Percentiles rank a stretch among this genome's conserved stretches.
These are phyloP conservation scores for Oryzias javanicus DNA, from an alignment of 2,113 vertebrate species.

Conservation along the genomic window DNA sequence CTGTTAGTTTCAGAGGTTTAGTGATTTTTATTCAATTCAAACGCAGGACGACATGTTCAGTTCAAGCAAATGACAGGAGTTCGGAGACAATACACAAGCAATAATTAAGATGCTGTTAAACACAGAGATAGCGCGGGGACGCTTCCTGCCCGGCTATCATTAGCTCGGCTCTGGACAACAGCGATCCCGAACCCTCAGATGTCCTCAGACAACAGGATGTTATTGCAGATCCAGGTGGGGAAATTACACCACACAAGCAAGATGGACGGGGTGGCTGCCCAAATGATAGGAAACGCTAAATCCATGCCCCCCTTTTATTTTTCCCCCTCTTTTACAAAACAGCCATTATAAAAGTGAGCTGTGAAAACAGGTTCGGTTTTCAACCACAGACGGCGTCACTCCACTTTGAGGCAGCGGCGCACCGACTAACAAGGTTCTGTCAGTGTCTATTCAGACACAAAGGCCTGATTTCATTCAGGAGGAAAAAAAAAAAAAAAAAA, in stretches of 20 bases:
- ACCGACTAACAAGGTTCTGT: conserved; percentile 29
- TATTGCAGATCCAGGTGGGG: conserved; percentile 59
- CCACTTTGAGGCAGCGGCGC: neutral
- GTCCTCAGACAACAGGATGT: conserved; percentile 73
- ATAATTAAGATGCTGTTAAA: conserved; percentile 62
- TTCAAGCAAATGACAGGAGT: conserved; percentile 57
- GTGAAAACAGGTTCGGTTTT: conserved; percentile 22
- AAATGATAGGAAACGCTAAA: conserved; percentile 60
- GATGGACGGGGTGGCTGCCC: conserved; percentile 31
- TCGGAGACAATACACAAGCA: conserved; percentile 54
- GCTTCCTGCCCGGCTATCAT: conserved; percentile 68
- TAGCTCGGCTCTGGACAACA: conserved; percentile 51
- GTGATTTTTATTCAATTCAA: neutral
- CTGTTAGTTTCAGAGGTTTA: too few species aligned
- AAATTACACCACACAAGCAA: conserved; percentile 53
- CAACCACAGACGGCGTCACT: conserved; percentile 8
- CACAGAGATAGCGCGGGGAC: conserved; percentile 58
- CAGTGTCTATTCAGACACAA: conserved; percentile 47
- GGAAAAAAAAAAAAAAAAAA: too few species aligned
- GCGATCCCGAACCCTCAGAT: conserved; percentile 44
- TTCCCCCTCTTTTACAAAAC: conserved; percentile 2
- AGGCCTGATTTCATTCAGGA: conserved; percentile 28
- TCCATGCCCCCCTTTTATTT: conserved; percentile 2
- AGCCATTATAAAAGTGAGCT: conserved; percentile 5
- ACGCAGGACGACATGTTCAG: neutral